phyloP scores from a whole-genome alignment of 2,797 vertebrate species.

The Euphonia xanthogaster region DNA sequence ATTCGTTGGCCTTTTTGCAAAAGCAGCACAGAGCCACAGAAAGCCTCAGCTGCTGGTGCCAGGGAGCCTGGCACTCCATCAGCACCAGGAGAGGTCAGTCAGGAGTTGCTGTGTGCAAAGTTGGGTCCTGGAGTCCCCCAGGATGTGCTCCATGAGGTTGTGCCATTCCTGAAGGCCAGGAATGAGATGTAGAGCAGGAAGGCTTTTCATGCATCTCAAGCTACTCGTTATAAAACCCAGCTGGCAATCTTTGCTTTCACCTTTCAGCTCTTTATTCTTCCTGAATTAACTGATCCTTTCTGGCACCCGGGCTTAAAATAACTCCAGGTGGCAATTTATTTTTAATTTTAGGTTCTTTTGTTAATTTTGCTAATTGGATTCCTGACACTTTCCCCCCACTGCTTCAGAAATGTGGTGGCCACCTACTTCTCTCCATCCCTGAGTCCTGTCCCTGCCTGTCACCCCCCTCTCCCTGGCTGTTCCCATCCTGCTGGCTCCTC shows the following conservation, averaged over 20 bases:
- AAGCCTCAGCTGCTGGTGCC: neutral
- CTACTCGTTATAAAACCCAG: neutral
- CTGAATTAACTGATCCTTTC: neutral
- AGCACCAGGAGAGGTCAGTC: fast-evolving
- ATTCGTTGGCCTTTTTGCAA: neutral
- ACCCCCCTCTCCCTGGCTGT: neutral
- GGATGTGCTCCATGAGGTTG: neutral
- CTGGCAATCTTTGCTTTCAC: neutral
- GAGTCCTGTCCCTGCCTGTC: neutral
- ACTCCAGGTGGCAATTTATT: neutral
- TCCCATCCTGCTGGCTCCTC: neutral
- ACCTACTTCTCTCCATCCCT: neutral
- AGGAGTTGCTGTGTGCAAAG: no score
- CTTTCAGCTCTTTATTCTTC: neutral
- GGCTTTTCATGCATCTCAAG: neutral
- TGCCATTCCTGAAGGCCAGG: neutral
- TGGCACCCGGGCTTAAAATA: neutral
- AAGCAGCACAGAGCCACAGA: fast-evolving
- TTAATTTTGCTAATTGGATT: neutral
- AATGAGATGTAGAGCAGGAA: neutral
- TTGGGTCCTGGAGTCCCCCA: fast-evolving
- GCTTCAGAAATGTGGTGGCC: neutral
- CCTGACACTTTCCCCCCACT: neutral
- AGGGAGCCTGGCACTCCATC: neutral
- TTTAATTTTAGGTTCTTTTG: neutral